phyloP scores from a whole-genome alignment of 2,797 vertebrate genomes.

The Acestrorhynchus altus region DNA sequence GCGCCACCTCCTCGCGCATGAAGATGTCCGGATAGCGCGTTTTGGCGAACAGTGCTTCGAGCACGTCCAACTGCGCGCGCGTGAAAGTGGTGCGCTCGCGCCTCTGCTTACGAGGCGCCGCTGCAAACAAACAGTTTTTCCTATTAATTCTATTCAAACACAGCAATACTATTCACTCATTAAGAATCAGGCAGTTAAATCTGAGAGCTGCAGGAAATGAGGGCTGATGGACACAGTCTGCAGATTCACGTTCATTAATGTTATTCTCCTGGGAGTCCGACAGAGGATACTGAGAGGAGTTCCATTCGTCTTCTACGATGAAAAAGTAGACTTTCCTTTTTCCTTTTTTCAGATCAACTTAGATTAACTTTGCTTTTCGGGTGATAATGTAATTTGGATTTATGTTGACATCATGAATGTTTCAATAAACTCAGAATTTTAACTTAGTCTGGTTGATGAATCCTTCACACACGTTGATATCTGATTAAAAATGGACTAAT shows the following conservation, averaged over 20 bases:
- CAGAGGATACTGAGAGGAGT: background rate
- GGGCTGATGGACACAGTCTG: too few relatives aligned
- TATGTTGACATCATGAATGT: too few relatives aligned
- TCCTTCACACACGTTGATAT: too few relatives aligned
- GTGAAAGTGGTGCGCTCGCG: conserved; percentile 95
- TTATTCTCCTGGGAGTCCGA: background rate
- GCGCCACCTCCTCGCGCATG: conserved; percentile 94
- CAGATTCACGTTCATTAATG: background rate
- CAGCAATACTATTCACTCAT: background rate
- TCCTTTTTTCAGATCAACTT: too few relatives aligned
- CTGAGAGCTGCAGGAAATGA: background rate
- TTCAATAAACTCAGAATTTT: too few relatives aligned
- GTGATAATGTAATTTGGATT: too few relatives aligned
- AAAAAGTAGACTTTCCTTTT: background rate
- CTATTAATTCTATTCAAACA: background rate
- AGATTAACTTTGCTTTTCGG: too few relatives aligned
- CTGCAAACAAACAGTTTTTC: conserved; percentile 3
- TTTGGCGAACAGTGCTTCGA: conserved; percentile 92
- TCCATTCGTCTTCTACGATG: background rate
- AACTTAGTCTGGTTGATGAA: too few relatives aligned
- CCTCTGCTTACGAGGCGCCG: conserved; percentile 88
- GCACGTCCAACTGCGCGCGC: conserved; percentile 90
- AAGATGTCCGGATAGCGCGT: conserved; percentile 97
- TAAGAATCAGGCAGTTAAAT: background rate
- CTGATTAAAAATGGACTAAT: too few relatives aligned